These are phyloP conservation scores for Enteromius fasciolatus DNA, from an alignment of 2,797 vertebrate species.

Conservation along the genomic window DNA sequence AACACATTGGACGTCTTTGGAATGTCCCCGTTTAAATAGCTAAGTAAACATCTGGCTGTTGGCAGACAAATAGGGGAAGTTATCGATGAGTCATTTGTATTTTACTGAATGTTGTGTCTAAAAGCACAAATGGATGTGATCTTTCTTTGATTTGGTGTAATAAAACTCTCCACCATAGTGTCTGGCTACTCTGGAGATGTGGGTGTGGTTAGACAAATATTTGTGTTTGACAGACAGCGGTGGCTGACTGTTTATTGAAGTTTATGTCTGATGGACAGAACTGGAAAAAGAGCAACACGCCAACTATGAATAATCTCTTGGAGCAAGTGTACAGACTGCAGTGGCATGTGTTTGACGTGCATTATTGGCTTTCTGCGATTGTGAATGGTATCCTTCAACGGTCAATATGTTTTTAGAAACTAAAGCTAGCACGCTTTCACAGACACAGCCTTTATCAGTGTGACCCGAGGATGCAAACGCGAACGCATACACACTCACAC, in stretches of 20 bases:
- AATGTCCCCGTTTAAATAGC: slow-evolving; percentile 12
- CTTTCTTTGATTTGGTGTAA: slow-evolving; percentile 23
- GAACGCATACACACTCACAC: slow-evolving; percentile 23
- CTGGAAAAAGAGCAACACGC: slow-evolving; percentile 52
- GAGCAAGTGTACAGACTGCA: slow-evolving; percentile 28
- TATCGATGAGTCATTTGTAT: slow-evolving; percentile 40
- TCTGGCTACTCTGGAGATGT: slow-evolving; percentile 18
- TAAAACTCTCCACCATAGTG: slow-evolving; percentile 34
- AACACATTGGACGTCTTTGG: slow-evolving; percentile 2
- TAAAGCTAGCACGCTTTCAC: slow-evolving; percentile 28
- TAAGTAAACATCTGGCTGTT: slow-evolving; percentile 20
- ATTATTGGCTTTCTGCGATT: slow-evolving; percentile 34
- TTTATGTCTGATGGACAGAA: slow-evolving; percentile 55
- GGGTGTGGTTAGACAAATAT: slow-evolving; percentile 43
- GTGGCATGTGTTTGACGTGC: slow-evolving; percentile 15
- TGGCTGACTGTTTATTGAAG: slow-evolving; percentile 52
- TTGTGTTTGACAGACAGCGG: slow-evolving; percentile 42
- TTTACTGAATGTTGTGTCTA: slow-evolving; percentile 33
- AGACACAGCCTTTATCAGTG: slow-evolving; percentile 25
- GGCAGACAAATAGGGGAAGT: background rate
- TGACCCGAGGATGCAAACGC: slow-evolving; percentile 38
- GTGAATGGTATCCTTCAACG: slow-evolving; percentile 17
- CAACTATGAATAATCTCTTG: slow-evolving; percentile 56
- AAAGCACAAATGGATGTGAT: slow-evolving; percentile 18
- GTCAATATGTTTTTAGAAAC: slow-evolving; percentile 26